These are phyloP conservation scores for Dasypolia templi DNA, from an alignment of 2,888 invertebrate genomes.

Conservation along the genomic window DNA sequence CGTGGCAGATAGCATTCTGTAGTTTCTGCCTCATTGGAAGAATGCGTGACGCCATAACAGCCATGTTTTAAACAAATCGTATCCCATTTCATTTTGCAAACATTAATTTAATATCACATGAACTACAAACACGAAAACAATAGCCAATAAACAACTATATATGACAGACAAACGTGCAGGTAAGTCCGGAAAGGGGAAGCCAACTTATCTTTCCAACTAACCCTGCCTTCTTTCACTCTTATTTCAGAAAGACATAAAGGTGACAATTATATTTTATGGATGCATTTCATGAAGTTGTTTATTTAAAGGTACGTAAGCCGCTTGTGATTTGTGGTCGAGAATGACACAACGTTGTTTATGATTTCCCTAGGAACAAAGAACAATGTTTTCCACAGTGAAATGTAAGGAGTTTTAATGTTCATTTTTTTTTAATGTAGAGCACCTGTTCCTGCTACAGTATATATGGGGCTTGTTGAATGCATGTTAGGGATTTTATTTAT, in stretches of 20 bases:
- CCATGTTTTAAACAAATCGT: constrained; percentile 25
- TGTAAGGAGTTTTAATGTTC: constrained; percentile 61
- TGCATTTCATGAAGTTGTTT: constrained; percentile 49
- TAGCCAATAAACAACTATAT: constrained; percentile 81
- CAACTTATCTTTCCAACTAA: constrained; percentile 17
- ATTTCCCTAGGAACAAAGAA: constrained; percentile 82
- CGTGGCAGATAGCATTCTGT: too few species aligned
- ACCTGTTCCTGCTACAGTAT: constrained; percentile 46
- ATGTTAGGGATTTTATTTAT: constrained; percentile 5
- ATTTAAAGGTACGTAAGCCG: constrained; percentile 79
- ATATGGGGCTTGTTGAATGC: constrained; percentile 6
- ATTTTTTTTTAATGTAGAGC: constrained; percentile 41
- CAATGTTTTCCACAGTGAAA: constrained; percentile 68
- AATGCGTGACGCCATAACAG: not conserved
- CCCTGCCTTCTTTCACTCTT: constrained; percentile 23
- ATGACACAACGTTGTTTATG: constrained; percentile 84
- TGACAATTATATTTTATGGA: not conserved
- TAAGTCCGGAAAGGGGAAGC: constrained; percentile 68
- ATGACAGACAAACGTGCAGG: constrained; percentile 79
- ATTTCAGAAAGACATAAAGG: not conserved
- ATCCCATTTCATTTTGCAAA: constrained; percentile 47
- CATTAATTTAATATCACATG: constrained; percentile 66
- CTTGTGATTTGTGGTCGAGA: constrained; percentile 85
- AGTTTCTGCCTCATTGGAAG: too few species aligned
- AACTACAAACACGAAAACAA: constrained; percentile 75